Conservation (phyloP, 1,140 invertebrate genomes). For the Babylonia areolata region DNA sequence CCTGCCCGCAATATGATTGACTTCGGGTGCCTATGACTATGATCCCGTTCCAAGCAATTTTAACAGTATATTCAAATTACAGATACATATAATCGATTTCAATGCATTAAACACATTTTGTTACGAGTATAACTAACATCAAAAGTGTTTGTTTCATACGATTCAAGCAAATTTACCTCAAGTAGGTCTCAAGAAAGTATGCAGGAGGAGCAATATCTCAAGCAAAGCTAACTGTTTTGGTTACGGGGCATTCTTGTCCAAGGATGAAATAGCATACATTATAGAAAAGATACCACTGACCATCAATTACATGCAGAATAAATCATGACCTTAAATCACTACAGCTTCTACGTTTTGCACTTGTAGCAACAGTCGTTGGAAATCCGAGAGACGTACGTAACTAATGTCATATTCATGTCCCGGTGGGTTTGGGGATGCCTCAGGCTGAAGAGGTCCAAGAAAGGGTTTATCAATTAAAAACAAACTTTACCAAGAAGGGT, state of each 20-base stretch:
- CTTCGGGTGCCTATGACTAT: slow-evolving; percentile 6
- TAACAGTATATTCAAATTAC: neutral
- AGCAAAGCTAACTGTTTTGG: neutral
- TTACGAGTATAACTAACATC: neutral
- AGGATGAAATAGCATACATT: too few relatives aligned
- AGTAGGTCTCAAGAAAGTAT: neutral
- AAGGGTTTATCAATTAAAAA: too few relatives aligned
- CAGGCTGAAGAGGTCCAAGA: too few relatives aligned
- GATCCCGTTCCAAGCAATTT: neutral
- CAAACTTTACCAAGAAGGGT: too few relatives aligned
- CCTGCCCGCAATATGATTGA: neutral
- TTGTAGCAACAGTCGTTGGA: too few relatives aligned
- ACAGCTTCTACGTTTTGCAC: too few relatives aligned
- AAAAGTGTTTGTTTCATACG: neutral
- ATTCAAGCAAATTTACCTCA: neutral
- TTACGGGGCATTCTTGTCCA: neutral
- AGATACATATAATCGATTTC: neutral
- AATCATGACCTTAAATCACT: too few relatives aligned
- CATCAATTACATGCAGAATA: neutral
- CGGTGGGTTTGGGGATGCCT: too few relatives aligned
- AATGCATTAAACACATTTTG: neutral
- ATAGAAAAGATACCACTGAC: too few relatives aligned
- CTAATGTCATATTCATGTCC: too few relatives aligned
- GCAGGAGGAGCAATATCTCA: neutral
- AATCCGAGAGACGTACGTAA: too few relatives aligned